These are phyloP conservation scores for Onchidella celtica DNA, from an alignment of 2,888 invertebrate genomes.

Conservation along the genomic window DNA sequence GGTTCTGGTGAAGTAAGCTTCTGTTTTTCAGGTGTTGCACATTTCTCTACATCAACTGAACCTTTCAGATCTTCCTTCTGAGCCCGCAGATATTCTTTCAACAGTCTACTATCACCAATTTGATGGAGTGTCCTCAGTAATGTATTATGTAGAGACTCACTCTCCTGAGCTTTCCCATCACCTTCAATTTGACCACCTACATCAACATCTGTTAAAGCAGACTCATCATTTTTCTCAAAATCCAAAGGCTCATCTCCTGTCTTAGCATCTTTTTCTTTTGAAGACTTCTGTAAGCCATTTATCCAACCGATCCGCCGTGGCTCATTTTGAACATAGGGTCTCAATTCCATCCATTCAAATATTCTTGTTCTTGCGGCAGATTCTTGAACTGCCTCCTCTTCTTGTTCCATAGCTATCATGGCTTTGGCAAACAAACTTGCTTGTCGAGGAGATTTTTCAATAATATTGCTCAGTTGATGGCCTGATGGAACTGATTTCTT, in stretches of 20 bases:
- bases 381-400: conserved; percentile 28
- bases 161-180: background rate
- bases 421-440: conserved; percentile 49
- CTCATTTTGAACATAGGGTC: background rate
- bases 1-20: background rate
- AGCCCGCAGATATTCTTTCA: conserved; percentile 34
- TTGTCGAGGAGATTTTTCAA: conserved; percentile 48
- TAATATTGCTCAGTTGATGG: conserved; percentile 44
- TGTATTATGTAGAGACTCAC: conserved; percentile 31
- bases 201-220: background rate
- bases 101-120: conserved; percentile 22
- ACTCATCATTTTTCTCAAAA: background rate
- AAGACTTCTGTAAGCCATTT: conserved; percentile 13
- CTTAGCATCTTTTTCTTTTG: background rate
- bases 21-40: conserved; percentile 5
- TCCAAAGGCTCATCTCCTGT: background rate
- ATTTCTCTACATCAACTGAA: conserved; percentile 42
- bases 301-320: conserved; percentile 26
- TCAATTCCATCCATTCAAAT: conserved; percentile 43
- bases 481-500: background rate
- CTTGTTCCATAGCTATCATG: conserved; percentile 50
- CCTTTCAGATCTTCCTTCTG: conserved; percentile 48
- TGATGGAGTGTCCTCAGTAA: conserved; percentile 44
- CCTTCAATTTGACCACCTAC: background rate
- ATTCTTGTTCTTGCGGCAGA: conserved; percentile 35